Conservation (phyloP, 2,113 vertebrate species). For the Tragelaphus imberbis region DNA sequence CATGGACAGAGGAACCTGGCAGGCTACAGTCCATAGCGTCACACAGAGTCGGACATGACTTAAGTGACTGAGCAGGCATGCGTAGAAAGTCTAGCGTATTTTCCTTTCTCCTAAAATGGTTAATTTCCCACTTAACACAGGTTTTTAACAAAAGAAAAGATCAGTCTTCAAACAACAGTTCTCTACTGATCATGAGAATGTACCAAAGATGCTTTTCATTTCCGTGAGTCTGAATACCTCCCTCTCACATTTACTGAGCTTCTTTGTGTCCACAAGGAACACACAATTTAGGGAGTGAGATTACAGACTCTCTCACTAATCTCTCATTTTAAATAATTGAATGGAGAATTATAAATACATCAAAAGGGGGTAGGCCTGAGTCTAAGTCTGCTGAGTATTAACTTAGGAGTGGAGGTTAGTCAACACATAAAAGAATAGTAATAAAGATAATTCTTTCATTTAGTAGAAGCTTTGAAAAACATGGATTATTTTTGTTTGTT, state of each 20-base stretch:
- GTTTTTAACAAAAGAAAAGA: background rate
- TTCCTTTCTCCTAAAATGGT: background rate
- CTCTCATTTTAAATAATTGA: constrained; percentile 43
- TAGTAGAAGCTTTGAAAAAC: constrained; percentile 35
- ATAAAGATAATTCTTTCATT: constrained; percentile 31
- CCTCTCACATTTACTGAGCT: background rate
- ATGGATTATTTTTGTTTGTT: constrained; percentile 7
- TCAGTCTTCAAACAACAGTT: constrained; percentile 20
- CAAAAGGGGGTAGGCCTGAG: background rate
- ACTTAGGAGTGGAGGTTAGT: constrained; percentile 19
- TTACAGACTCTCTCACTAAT: background rate
- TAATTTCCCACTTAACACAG: constrained; percentile 27
- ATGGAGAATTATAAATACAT: constrained; percentile 34
- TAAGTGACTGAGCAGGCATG: background rate
- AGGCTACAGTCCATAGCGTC: background rate
- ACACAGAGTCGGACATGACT: background rate
- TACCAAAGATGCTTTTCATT: constrained; percentile 17
- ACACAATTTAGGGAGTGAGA: constrained; percentile 23
- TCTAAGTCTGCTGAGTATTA: constrained; percentile 26
- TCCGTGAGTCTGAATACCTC: background rate
- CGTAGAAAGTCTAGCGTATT: background rate
- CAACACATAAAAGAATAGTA: constrained; percentile 15
- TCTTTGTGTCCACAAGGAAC: background rate
- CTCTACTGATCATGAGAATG: background rate
- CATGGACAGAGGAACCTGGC: background rate